These are phyloP conservation scores for Nowickia ferox DNA, from an alignment of 2,888 invertebrate species.

Conservation along the genomic window DNA sequence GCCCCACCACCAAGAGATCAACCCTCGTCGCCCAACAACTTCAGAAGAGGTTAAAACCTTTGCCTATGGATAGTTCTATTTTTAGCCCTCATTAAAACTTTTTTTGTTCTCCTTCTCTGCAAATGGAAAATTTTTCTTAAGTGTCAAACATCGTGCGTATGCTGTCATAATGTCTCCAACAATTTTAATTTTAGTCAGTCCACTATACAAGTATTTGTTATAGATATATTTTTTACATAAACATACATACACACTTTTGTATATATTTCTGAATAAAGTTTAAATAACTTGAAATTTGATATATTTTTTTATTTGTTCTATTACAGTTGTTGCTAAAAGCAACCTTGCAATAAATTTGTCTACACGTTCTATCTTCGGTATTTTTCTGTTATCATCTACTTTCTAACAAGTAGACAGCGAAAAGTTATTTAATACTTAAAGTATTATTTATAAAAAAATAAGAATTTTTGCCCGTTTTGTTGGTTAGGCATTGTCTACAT, in stretches of 20 bases:
- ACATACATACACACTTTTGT: slow-evolving; percentile 34
- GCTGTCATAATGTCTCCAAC: slow-evolving; percentile 50
- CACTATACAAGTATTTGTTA: background rate
- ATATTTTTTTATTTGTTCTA: too few species aligned
- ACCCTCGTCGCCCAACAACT: slow-evolving; percentile 70
- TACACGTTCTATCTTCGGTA: too few species aligned
- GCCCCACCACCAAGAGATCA: slow-evolving; percentile 84
- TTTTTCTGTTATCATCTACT: too few species aligned
- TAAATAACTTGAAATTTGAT: slow-evolving; percentile 33
- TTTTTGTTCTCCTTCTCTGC: background rate
- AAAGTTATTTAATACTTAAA: too few species aligned
- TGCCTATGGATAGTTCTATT: background rate
- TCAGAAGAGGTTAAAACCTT: slow-evolving; percentile 77
- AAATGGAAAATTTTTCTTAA: background rate
- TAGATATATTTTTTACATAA: background rate
- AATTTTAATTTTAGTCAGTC: background rate
- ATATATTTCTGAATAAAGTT: slow-evolving; percentile 64
- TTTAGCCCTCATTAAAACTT: slow-evolving; percentile 20
- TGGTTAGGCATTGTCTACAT: too few species aligned
- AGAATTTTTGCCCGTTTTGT: too few species aligned
- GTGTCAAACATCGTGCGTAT: slow-evolving; percentile 46
- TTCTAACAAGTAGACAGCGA: too few species aligned
- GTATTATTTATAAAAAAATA: too few species aligned
- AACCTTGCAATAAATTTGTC: too few species aligned
- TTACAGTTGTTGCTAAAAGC: too few species aligned